Base-by-base conservation (phyloP, 2,797 vertebrate genomes). In the Esox masquinongy region DNA sequence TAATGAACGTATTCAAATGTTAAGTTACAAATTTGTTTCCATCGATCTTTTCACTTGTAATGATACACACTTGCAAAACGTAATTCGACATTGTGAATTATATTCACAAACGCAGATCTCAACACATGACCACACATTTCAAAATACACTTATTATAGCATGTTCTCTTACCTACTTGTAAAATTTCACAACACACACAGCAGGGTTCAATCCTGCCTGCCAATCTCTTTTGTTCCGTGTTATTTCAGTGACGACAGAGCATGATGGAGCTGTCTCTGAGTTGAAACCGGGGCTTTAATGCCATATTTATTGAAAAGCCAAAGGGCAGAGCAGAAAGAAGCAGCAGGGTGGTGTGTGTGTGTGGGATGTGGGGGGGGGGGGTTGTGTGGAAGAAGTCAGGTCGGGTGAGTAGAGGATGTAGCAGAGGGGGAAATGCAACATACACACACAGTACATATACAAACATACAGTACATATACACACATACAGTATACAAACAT, bases 261-360 rank as follows among this genome's bases (percentile, higher is more conserved):
- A 71, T 73, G 72, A 78, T 68, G 70, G 43, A 85, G 74, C 70
- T 16, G 19, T 74, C 59, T 77, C 67, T 17, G 29, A 68, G 61
- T 36, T 67, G 64, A 68, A 66, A 70, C 70, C 64, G 80, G 68
- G 7, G n/a, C 49, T 66, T 74, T 53, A 81, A 77, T 73, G 53
- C 50, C 24, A 17, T 43, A 75, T 77, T 79, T 81, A 74, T 82
- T 66, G 73, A 67, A 79, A 68, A 71, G 71, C 72, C 80, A 82
- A 68, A 74, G 49, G 76, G 69, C 61, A 82, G n/a, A 69, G 70
- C 66, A 61, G 61, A 63, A 17, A 15, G 15, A 19, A 59, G 43
- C 14, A 16, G 36, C n/a, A 39, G 39, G 74, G 69, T 19, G 29
- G 53, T 31, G 39, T 22, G 53, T 31, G 29, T 31, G 29, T 31